A percentile compares a stretch with the other conserved stretches of the same genome.
Evolutionary conservation across 2,888 invertebrate genomes (phyloP).

Genomic region (Nemoura dubitans): DNA sequence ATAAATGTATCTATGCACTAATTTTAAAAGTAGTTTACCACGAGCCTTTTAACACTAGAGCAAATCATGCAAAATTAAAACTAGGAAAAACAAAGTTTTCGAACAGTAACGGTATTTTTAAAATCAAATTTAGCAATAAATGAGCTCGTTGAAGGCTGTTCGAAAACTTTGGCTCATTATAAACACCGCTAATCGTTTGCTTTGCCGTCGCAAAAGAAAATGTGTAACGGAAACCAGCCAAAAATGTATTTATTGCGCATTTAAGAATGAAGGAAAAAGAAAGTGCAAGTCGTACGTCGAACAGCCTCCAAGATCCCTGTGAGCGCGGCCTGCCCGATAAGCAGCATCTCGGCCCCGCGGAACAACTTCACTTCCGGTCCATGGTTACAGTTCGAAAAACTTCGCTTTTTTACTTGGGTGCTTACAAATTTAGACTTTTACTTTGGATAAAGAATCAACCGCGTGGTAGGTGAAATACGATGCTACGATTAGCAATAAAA

Average conservation of each 20-base stretch:
- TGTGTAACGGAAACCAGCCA: constrained; percentile 57
- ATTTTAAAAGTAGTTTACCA: too few relatives aligned
- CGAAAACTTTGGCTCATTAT: constrained; percentile 66
- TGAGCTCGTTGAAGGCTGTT: constrained; percentile 67
- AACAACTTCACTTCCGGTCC: background rate
- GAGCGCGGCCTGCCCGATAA: background rate
- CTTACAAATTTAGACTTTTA: background rate
- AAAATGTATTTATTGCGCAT: constrained; percentile 49
- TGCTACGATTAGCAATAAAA: too few relatives aligned
- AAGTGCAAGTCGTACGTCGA: constrained; percentile 46
- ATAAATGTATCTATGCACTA: too few relatives aligned
- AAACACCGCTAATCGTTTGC: constrained; percentile 55
- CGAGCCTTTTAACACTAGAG: too few relatives aligned
- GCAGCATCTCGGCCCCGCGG: background rate
- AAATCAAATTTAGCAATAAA: constrained; percentile 61
- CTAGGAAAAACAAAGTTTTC: constrained; percentile 65
- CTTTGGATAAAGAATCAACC: constrained; percentile 10
- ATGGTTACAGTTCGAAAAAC: constrained; percentile 30
- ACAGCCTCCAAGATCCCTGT: constrained; percentile 52
- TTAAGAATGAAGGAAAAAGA: constrained; percentile 41
- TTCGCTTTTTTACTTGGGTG: background rate
- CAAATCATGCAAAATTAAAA: background rate
- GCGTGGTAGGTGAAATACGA: background rate
- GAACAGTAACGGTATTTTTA: constrained; percentile 63
- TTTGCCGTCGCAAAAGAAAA: constrained; percentile 58